phyloP scores from a whole-genome alignment of 2,888 invertebrate species.

The Congeria kusceri region DNA sequence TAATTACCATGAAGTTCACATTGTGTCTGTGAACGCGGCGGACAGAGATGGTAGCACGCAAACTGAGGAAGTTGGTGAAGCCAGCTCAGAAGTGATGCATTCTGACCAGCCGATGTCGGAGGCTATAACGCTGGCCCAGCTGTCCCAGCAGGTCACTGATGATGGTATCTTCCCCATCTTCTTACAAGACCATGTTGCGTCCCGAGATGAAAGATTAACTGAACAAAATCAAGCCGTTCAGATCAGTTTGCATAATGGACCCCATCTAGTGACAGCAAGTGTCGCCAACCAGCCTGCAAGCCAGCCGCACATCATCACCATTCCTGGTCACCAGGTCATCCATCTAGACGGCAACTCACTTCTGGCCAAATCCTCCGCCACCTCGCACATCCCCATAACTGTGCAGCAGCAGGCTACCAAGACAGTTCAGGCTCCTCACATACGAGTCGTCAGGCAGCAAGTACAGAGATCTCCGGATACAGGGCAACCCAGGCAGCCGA shows the following conservation, averaged over 20 bases:
- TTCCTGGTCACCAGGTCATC: background rate
- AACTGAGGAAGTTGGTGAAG: background rate
- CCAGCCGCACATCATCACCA: slow-evolving; percentile 1
- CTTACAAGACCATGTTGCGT: slow-evolving; percentile 19
- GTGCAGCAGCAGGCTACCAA: too few species aligned
- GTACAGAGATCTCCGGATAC: too few species aligned
- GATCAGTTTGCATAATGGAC: background rate
- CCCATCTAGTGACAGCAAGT: background rate
- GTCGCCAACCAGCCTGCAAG: background rate
- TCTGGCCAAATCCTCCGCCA: too few species aligned
- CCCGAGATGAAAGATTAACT: too few species aligned
- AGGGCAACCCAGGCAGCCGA: too few species aligned
- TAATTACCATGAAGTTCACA: background rate
- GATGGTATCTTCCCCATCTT: slow-evolving; percentile 35
- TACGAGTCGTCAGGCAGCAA: too few species aligned
- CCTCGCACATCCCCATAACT: too few species aligned
- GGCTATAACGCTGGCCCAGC: slow-evolving; percentile 55
- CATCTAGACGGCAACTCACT: too few species aligned
- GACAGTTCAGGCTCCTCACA: too few species aligned
- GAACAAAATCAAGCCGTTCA: background rate
- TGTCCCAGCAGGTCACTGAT: slow-evolving; percentile 41
- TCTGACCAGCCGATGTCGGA: slow-evolving; percentile 45
- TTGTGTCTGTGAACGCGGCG: background rate
- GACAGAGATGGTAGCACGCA: background rate
- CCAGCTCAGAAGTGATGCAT: background rate